phyloP scores from a whole-genome alignment of 2,888 invertebrate genomes.

The Phragmatobia fuliginosa region DNA sequence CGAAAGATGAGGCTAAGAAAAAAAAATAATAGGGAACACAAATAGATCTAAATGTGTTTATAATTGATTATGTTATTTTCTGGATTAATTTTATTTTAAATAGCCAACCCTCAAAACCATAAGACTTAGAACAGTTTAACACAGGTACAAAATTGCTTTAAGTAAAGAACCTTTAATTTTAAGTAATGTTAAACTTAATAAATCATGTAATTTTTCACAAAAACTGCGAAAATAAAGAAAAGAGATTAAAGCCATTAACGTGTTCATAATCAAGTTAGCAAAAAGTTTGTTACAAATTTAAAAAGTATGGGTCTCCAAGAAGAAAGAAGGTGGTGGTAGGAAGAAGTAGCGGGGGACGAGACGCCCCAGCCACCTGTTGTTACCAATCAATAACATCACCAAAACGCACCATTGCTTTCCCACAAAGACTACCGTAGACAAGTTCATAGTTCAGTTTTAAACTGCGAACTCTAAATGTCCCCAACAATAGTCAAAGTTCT shows the following conservation, averaged over 20 bases:
- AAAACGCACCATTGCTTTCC: conserved; percentile 76
- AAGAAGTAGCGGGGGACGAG: conserved; percentile 67
- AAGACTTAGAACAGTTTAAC: neutral
- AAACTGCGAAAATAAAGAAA: neutral
- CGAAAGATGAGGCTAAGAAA: no score
- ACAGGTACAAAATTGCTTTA: neutral
- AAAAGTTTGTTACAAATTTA: conserved; percentile 30
- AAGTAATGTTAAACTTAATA: neutral
- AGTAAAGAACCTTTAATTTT: neutral
- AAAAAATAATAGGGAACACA: no score
- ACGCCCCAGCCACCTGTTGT: conserved; percentile 82
- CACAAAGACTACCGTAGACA: conserved; percentile 59
- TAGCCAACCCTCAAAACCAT: neutral
- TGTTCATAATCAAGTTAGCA: conserved; percentile 21
- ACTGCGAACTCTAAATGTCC: conserved; percentile 38
- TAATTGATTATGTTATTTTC: neutral
- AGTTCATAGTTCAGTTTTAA: conserved; percentile 33
- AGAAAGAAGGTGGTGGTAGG: conserved; percentile 69
- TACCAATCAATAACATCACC: conserved; percentile 81
- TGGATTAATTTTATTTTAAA: neutral
- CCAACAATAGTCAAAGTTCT: conserved; percentile 6
- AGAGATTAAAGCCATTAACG: neutral
- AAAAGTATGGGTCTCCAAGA: conserved; percentile 49
- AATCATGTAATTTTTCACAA: neutral
- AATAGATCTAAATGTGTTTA: neutral